phyloP scores from a whole-genome alignment of 2,888 invertebrate genomes.

The Lithosia quadra region DNA sequence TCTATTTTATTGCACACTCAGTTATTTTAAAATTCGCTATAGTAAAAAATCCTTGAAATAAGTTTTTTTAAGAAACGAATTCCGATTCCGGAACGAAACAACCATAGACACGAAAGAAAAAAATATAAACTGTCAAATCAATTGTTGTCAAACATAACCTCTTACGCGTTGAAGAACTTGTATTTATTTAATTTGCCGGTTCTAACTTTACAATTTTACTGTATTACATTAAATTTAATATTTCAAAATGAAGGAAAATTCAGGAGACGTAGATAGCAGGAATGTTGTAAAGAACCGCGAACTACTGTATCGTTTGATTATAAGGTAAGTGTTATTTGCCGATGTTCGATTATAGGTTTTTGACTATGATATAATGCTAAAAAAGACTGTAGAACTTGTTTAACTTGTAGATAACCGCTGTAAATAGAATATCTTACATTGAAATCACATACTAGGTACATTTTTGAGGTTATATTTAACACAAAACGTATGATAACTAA shows the following conservation, averaged over 20 bases:
- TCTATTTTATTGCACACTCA: neutral
- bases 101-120: conserved; percentile 40
- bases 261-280: conserved; percentile 88
- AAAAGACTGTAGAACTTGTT: neutral
- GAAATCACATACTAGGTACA: neutral
- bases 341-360: neutral
- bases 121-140: conserved; percentile 46
- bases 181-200: conserved; percentile 47
- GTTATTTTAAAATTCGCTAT: too few species aligned
- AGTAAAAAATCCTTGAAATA: too few species aligned
- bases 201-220: neutral
- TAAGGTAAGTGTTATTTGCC: conserved; percentile 87
- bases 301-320: conserved; percentile 95
- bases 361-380: neutral
- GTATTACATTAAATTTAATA: neutral
- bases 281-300: conserved; percentile 96
- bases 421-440: neutral
- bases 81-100: neutral
- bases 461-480: conserved; percentile 32
- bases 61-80: neutral
- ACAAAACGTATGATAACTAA: neutral
- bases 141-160: conserved; percentile 57
- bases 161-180: conserved; percentile 10
- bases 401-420: neutral
- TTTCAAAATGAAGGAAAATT: conserved; percentile 75